Evolutionary conservation across 2,888 invertebrate species (phyloP), one percentile per base, ranked within the genome.

Genomic region (Drosophila anceps): DNA sequence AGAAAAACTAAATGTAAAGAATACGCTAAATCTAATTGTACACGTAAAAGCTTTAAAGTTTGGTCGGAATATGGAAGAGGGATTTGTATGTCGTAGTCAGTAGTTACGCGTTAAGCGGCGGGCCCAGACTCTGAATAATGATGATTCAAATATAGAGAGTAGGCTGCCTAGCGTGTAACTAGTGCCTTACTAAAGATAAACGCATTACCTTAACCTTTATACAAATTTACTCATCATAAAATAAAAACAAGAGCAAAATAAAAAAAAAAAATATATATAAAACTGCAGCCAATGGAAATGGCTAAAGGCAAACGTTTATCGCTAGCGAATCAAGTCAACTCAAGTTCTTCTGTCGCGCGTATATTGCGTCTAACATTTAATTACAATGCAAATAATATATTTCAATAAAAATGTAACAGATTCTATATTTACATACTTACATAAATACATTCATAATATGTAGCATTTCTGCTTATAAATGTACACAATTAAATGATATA

Each of bases 151-250:
- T 15, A 1, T 7, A 31, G 57, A 43, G 31, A 44, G 35, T 9
- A 1, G 43, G 39, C 29, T 18, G 46, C 13, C 85, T 84, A 88
- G 91, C 91, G 92, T 92, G 92, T 92, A 92, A 91, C 92, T 93
- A 92, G 92, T 92, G 92, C 92, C 92, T 92, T 92, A 92, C 91
- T 82, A 91, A 91, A 87, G 80, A 91, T 88, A 83, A 91, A 92
- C 91, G 90, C 88, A 92, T 90, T 91, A 91, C 91, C 92, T 91
- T 88, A 91, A 84, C 79, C 79, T 86, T 83, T 81, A 87, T 86
- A 86, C 90, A 86, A 86, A 86, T 85, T 89, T 85, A 89, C 82
- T 84, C 84, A 73, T 76, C 74, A 71, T 69, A 73, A 76, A 77
- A n/a, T n/a, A 33, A n/a, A 33, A n/a, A 24, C 12, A n/a, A 60